phyloP scores from a whole-genome alignment of 2,113 vertebrate species.

The Shinisaurus crocodilurus region DNA sequence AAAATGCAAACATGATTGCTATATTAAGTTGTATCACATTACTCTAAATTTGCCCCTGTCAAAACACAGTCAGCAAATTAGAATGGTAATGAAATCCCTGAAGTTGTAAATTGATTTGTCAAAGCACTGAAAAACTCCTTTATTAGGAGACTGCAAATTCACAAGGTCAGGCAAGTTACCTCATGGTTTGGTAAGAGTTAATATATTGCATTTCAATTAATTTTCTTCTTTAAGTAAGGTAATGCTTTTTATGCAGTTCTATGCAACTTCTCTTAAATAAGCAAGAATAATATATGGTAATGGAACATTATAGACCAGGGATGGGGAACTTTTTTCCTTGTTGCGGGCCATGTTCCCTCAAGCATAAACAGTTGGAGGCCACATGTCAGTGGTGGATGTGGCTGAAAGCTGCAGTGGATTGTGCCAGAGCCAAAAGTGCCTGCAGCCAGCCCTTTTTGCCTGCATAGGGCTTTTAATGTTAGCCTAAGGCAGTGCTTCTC shows the following conservation, averaged over 20 bases:
- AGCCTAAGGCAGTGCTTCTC: too few species aligned
- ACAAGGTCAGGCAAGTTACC: neutral
- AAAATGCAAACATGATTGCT: neutral
- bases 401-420: too few species aligned
- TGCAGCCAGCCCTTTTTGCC: neutral
- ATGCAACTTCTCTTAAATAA: neutral
- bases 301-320: neutral
- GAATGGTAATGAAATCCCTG: neutral
- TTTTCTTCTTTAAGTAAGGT: constrained; percentile 8
- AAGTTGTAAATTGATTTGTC: constrained; percentile 27
- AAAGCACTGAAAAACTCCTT: constrained; percentile 10
- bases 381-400: too few species aligned
- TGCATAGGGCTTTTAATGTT: neutral
- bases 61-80: constrained; percentile 19
- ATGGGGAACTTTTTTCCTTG: neutral
- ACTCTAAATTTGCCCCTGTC: constrained; percentile 39
- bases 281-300: neutral
- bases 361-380: neutral
- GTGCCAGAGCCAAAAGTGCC: too few species aligned
- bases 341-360: neutral
- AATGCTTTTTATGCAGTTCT: neutral
- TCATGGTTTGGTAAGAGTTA: neutral
- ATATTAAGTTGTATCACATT: constrained; percentile 8
- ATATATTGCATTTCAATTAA: neutral
- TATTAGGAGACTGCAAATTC: neutral